Evolutionary conservation across 2,113 vertebrate species (phyloP), one percentile per base, ranked within the genome.

Genomic region (Tachysurus vachellii): DNA sequence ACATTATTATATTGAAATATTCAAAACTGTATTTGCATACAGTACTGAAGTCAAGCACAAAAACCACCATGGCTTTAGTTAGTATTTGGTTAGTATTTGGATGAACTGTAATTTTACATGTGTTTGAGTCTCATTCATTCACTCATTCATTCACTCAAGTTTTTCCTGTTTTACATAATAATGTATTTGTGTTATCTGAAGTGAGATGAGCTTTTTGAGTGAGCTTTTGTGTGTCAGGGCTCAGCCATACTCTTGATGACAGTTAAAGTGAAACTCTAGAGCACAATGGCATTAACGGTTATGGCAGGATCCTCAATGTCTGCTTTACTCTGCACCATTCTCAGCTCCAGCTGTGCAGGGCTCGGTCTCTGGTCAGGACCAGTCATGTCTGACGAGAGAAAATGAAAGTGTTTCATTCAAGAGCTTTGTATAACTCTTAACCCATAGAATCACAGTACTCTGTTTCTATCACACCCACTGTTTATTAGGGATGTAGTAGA

Each of bases 301-400:
- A 97, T 95, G 92, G 95, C 94, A 0, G 98, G 98, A 91, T 97
- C 94, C 92, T 99, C 98, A 31, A 99, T 99, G 94, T 99, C 97
- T 6, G 91, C 94, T 93, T 97, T 99, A 95, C 98, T 99, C 95
- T 99, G 98, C 28, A 99, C 95, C 97, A 99, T 97, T 89, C 97
- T 94, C 90, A 99, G 93, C 94, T 99, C 98, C 93, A 99, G 95
- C 88, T 98, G 96, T 68, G 97, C 96, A 9, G 97, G 93, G 89
- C 92, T 97, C 82, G 98, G 98, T 91, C 93, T 97, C 89, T 91
- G 95, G 66, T 96, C 96, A 19, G 95, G 93, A 26, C 97, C 97
- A 1, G 97, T 96, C 85, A 95, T 91, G 56, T 93, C 98, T 99
- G 91, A 77, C 64, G 87, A 50, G 17, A 90, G 21, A 83, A 56